Base-by-base conservation (phyloP, 2,113 vertebrate species). In the Cyphomyrus discorhynchus region DNA sequence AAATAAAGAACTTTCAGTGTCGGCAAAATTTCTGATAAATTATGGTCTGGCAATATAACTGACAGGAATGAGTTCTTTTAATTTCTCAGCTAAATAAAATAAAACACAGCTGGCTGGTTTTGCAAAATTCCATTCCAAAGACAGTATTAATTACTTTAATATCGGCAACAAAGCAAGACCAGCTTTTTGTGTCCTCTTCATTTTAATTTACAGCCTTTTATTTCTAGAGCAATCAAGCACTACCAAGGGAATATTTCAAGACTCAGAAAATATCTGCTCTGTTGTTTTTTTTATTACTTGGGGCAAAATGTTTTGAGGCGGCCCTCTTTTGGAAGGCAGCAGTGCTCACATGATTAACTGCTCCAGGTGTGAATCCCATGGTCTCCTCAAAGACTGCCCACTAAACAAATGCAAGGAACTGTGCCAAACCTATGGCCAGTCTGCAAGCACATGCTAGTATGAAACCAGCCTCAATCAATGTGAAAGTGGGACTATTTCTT, bases 121-220 rank as follows among this genome's bases (percentile, higher is more conserved):
- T 31, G 85, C 85, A 35, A 15, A 86, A 86, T 86, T 86, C 85
- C 85, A 86, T 35, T 86, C 47, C 85, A 86, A 86, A 52, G n/a
- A 53, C 50, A 21, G 85, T 35, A 86, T 52, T 86, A 52, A 86
- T 86, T 86, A 39, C 85, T 39, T 87, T 53, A 87, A 87, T 87
- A 53, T 31, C 50, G 21, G 85, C 85, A 56, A 15, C 50, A 52
- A 52, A 87, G 11, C 85, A 87, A 87, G 47, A 6, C 27, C 50
- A 35, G 85, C 50, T 27, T 87, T 35, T 39, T 21, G 45, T 56
- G 85, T 53, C 31, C 24, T 17, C 24, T 87, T 53, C 85, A 35
- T 56, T 53, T 56, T 27, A 52, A 15, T 87, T 87, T 87, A 53
- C 50, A 35, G 85, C 31, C 85, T 35, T 53, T 2, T 56, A 87